These are phyloP conservation scores for Eueides isabella DNA, from an alignment of 1,140 invertebrate species.

Conservation along the genomic window DNA sequence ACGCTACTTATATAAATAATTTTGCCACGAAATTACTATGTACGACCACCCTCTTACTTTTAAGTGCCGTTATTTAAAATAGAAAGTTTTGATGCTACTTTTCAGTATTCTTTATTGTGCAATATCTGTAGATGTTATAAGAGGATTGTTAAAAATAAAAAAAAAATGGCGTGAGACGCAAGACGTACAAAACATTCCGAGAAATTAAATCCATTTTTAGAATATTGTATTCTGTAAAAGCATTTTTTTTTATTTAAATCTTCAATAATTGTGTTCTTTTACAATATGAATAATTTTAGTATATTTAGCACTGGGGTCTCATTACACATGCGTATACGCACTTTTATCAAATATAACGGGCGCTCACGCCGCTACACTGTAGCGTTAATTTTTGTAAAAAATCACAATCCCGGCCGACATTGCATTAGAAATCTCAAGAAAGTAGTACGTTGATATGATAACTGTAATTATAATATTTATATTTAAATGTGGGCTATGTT, in stretches of 20 bases:
- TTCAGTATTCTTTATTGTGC: constrained; percentile 12
- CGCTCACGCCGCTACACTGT: constrained; percentile 27
- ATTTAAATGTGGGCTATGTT: constrained; percentile 25
- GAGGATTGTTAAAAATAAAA: too few relatives aligned
- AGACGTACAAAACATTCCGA: too few relatives aligned
- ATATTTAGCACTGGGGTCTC: background rate
- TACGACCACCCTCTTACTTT: constrained; percentile 41
- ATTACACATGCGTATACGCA: constrained; percentile 22
- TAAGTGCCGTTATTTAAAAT: constrained; percentile 33
- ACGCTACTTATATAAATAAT: constrained; percentile 47
- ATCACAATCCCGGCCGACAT: constrained; percentile 35
- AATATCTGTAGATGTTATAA: background rate
- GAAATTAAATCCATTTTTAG: too few relatives aligned
- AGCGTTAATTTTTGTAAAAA: constrained; percentile 43
- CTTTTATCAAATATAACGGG: constrained; percentile 1
- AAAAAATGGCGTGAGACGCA: too few relatives aligned
- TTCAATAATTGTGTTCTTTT: too few relatives aligned
- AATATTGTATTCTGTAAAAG: too few relatives aligned
- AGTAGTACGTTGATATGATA: constrained; percentile 42
- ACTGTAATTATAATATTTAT: constrained; percentile 42
- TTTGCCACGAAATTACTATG: constrained; percentile 46
- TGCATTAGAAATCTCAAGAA: constrained; percentile 44
- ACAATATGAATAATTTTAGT: background rate
- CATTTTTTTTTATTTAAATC: too few relatives aligned
- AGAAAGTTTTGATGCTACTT: constrained; percentile 43